Percentiles rank a stretch among this genome's conserved stretches.
phyloP scores from a whole-genome alignment of 2,113 vertebrate species.

The Mohoua ochrocephala region DNA sequence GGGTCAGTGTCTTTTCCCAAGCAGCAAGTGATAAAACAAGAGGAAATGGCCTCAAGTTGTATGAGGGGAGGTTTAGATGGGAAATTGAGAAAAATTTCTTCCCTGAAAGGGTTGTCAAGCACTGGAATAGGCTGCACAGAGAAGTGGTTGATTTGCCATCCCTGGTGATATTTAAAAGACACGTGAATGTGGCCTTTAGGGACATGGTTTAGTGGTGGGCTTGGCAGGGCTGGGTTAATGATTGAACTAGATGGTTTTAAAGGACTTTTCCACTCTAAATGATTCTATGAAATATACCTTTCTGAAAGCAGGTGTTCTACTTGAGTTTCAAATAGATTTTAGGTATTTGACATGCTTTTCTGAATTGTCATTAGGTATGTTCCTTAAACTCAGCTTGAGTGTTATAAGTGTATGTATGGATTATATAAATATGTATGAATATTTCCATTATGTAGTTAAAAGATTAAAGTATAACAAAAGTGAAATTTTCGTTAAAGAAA shows the following conservation, averaged over 20 bases:
- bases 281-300: not conserved
- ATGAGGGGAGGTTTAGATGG: not conserved
- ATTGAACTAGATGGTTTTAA: not conserved
- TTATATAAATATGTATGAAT: not conserved
- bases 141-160: not conserved
- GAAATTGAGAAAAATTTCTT: not conserved
- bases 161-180: not conserved
- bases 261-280: not conserved
- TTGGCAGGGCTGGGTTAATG: not conserved
- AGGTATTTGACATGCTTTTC: not conserved
- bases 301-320: not conserved
- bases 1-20: not conserved
- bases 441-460: not conserved
- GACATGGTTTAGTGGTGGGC: not conserved
- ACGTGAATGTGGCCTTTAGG: too few species aligned
- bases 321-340: not conserved
- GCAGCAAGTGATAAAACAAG: not conserved
- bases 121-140: not conserved
- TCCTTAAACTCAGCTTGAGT: not conserved
- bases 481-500: not conserved
- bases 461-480: not conserved
- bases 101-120: not conserved
- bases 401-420: not conserved
- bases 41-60: not conserved
- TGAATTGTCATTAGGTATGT: not conserved